Evolutionary conservation across 1,140 invertebrate genomes (phyloP), one percentile per base, ranked within the genome.

Genomic region (Saxidomus purpurata): DNA sequence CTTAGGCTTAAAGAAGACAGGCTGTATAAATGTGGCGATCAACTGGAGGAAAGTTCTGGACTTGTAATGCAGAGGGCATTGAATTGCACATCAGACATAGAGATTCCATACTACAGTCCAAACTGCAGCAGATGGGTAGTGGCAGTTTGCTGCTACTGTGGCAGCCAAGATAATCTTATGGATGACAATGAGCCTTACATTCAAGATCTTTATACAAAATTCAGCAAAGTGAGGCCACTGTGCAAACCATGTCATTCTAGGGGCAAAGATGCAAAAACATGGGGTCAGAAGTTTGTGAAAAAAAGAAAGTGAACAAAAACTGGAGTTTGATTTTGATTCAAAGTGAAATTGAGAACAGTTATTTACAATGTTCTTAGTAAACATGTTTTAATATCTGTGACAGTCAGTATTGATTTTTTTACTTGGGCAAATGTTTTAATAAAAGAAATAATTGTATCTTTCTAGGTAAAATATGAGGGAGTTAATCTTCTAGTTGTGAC

Each of bases 251-350:
- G 61, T 63, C 61, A 22, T 63, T 11, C 31, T 63, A 22, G 8
- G n/a, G 61, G 61, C 61, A 63, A n/a, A n/a, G 61, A 63, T 25
- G 61, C 61, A 22, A 63, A 63, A 63, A 63, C 61, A 63, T 63
- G 61, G 61, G 61, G 61, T 9, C 61, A 63, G n/a, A 63, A 63
- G 22, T 63, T 63, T 22, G 22, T 63, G 22, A 63, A 63, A 63
- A 63, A 63, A 63, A 6, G 22, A 22, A 63, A 47, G 17, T 47
- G 17, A 47, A 47, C 43, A n/a, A n/a, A n/a, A n/a, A n/a, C n/a
- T n/a, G n/a, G n/a, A n/a, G n/a, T n/a, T n/a, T n/a, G n/a, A n/a
- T n/a, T n/a, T n/a, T n/a, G n/a, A n/a, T n/a, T n/a, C n/a, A n/a
- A n/a, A n/a, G n/a, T n/a, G n/a, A n/a, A n/a, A n/a, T n/a, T n/a